Percentiles rank a stretch among this genome's conserved stretches.
These are phyloP conservation scores for Nycticorax nycticorax DNA, from an alignment of 2,113 vertebrate genomes.

Conservation along the genomic window DNA sequence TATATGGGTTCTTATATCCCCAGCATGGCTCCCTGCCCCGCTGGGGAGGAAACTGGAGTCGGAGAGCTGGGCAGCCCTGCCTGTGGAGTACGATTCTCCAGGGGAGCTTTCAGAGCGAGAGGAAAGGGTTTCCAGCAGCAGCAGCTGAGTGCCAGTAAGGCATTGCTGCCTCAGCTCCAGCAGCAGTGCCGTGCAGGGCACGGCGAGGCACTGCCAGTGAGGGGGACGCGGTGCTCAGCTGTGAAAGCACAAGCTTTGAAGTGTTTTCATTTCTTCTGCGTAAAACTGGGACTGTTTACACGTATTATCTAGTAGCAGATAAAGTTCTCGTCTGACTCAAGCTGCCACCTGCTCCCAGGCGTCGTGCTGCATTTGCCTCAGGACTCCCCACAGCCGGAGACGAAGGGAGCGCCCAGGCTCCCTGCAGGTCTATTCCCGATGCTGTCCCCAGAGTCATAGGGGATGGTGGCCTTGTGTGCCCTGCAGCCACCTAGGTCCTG, in stretches of 20 bases:
- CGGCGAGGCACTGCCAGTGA: neutral
- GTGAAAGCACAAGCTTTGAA: conserved; percentile 22
- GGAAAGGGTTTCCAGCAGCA: neutral
- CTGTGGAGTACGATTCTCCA: neutral
- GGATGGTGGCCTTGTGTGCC: neutral
- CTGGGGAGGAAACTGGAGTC: neutral
- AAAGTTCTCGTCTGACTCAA: conserved; percentile 38
- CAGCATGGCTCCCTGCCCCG: neutral
- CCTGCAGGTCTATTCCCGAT: neutral
- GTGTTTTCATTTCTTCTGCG: conserved; percentile 32
- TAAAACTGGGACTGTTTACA: conserved; percentile 48
- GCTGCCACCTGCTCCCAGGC: conserved; percentile 6
- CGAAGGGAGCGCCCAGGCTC: neutral
- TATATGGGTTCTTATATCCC: neutral
- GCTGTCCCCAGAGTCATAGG: neutral
- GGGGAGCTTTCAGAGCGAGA: neutral
- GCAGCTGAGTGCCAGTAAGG: neutral
- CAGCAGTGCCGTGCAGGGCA: neutral
- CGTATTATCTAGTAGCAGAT: conserved; percentile 40
- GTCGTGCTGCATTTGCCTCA: neutral
- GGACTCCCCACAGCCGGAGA: neutral
- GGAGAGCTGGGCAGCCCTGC: neutral
- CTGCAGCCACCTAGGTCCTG: neutral
- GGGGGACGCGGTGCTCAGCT: neutral
- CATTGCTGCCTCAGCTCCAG: neutral